These are phyloP conservation scores for Chesias legatella DNA, from an alignment of 2,888 invertebrate species.

Conservation along the genomic window DNA sequence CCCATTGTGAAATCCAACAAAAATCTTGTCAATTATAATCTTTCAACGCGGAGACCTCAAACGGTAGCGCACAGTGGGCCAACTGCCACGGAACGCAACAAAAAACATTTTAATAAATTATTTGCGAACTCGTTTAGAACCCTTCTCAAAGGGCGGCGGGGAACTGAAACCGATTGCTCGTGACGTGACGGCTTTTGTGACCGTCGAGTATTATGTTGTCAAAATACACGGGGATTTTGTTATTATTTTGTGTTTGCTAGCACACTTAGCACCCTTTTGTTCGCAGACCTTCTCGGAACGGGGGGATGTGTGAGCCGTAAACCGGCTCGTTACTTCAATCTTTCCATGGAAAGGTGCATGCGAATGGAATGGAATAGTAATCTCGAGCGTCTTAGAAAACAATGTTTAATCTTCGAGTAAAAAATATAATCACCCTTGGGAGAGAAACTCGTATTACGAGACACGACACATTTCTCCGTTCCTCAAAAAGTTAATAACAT, in stretches of 20 bases:
- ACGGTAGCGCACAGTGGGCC: constrained; percentile 68
- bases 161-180: constrained; percentile 77
- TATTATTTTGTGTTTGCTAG: constrained; percentile 79
- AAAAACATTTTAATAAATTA: constrained; percentile 72
- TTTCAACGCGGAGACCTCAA: constrained; percentile 68
- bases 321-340: constrained; percentile 58
- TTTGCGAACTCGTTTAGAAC: constrained; percentile 74
- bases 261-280: constrained; percentile 78
- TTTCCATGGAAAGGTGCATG: constrained; percentile 64
- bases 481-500: constrained; percentile 69
- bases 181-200: constrained; percentile 77
- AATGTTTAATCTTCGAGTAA: constrained; percentile 45
- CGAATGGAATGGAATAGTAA: constrained; percentile 74
- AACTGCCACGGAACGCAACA: constrained; percentile 48
- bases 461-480: constrained; percentile 42
- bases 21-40: constrained; percentile 80
- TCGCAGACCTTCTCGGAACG: constrained; percentile 62
- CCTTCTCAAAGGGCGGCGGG: constrained; percentile 72
- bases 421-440: constrained; percentile 35
- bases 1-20: constrained; percentile 72
- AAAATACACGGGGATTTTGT: constrained; percentile 79
- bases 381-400: constrained; percentile 49
- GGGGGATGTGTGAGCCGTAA: constrained; percentile 66
- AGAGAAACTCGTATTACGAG: constrained; percentile 37
- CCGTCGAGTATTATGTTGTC: constrained; percentile 78